Evolutionary conservation across 1,140 invertebrate species (phyloP).

Genomic region (Ceratoteleas bidentatus): DNA sequence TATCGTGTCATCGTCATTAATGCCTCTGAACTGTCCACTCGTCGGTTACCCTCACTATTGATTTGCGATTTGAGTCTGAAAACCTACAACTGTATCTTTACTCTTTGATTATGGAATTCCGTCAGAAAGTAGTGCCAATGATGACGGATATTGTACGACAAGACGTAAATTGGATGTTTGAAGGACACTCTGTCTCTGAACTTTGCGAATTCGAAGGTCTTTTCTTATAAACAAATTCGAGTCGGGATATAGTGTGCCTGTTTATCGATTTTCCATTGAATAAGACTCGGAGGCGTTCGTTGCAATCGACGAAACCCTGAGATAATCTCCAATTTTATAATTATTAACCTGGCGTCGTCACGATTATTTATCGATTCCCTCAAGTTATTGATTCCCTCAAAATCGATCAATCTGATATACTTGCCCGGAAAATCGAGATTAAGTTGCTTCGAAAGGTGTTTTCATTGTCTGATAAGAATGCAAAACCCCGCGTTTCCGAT

Average conservation of each 20-base stretch:
- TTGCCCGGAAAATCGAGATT: too few relatives aligned
- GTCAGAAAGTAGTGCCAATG: constrained; percentile 46
- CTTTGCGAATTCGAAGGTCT: constrained; percentile 38
- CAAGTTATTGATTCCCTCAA: too few relatives aligned
- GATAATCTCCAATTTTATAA: too few relatives aligned
- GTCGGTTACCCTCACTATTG: constrained; percentile 30
- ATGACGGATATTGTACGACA: constrained; percentile 32
- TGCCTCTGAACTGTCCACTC: constrained; percentile 3
- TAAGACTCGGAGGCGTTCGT: too few relatives aligned
- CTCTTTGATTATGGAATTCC: constrained; percentile 44
- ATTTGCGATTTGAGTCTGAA: constrained; percentile 49
- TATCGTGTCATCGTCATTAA: constrained; percentile 2
- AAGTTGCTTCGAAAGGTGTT: too few relatives aligned
- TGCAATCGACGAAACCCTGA: too few relatives aligned
- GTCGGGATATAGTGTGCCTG: constrained; percentile 8
- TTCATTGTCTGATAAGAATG: too few relatives aligned
- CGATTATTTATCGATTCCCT: too few relatives aligned
- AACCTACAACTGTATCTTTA: constrained; percentile 43
- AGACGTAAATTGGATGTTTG: constrained; percentile 42
- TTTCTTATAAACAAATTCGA: constrained; percentile 4
- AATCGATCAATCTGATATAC: too few relatives aligned
- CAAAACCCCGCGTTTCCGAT: too few relatives aligned
- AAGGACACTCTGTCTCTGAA: constrained; percentile 18
- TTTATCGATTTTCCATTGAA: constrained; percentile 7
- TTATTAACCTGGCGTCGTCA: too few relatives aligned